These are phyloP conservation scores for Eulemur rubriventer DNA, from an alignment of 2,797 vertebrate genomes.

Conservation along the genomic window DNA sequence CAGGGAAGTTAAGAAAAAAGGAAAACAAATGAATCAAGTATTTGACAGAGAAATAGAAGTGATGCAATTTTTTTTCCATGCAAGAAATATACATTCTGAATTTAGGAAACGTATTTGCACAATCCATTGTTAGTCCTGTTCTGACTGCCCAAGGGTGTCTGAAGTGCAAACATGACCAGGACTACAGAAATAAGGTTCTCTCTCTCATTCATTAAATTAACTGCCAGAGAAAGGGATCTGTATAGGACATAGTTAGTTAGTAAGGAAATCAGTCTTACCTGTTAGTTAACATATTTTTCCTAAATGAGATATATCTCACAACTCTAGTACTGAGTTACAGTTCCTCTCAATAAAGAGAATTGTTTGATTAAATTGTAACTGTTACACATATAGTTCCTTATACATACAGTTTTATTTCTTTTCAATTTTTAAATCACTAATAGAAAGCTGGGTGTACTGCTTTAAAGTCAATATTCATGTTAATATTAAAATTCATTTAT, in stretches of 20 bases:
- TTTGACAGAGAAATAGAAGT: neutral
- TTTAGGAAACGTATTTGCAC: neutral
- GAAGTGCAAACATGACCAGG: neutral
- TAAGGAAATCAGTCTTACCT: constrained; percentile 11
- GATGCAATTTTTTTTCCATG: neutral
- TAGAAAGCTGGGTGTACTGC: neutral
- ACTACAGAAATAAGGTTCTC: neutral
- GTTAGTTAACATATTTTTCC: neutral
- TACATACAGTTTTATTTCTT: neutral
- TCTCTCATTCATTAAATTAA: neutral
- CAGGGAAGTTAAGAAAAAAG: neutral
- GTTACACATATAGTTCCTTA: neutral
- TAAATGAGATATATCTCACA: constrained; percentile 30
- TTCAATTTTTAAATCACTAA: constrained; percentile 22
- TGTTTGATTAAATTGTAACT: neutral
- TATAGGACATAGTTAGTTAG: constrained; percentile 20
- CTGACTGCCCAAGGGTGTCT: neutral
- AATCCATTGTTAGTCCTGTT: neutral
- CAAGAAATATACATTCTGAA: neutral
- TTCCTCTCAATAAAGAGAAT: neutral
- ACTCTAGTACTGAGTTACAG: neutral
- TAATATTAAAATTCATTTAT: neutral
- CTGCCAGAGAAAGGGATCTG: neutral
- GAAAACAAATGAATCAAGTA: neutral
- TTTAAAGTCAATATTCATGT: neutral